A percentile compares a stretch with the other conserved stretches of the same genome.
Evolutionary conservation across 2,113 vertebrate genomes (phyloP).

Genomic region (Psittacula cyanocephala): DNA sequence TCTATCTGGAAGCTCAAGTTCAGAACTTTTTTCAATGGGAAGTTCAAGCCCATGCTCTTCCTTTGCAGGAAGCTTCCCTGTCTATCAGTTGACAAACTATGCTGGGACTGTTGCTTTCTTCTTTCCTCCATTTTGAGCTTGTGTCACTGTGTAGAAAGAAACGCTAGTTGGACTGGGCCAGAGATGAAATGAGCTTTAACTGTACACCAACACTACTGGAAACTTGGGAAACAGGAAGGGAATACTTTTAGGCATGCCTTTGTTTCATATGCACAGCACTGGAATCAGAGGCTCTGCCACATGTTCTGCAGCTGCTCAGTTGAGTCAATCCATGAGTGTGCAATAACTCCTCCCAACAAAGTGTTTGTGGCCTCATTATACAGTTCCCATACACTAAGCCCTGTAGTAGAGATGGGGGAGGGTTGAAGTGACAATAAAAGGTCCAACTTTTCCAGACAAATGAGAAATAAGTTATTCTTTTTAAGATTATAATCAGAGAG

Average conservation of each 20-base stretch:
- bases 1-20: neutral
- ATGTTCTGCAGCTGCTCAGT: neutral
- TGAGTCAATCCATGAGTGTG: fast-evolving
- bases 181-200: neutral
- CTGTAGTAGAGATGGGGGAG: neutral
- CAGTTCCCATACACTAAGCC: neutral
- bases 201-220: neutral
- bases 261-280: neutral
- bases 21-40: neutral
- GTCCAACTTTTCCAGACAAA: neutral
- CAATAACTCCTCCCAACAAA: neutral
- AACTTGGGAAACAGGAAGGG: neutral
- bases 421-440: neutral
- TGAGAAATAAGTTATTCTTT: neutral
- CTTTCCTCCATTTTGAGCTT: neutral
- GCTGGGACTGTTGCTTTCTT: neutral
- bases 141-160: neutral
- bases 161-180: neutral
- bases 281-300: neutral
- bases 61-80: neutral
- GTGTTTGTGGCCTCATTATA: neutral
- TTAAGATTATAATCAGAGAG: neutral
- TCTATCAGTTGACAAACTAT: neutral
- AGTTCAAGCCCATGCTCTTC: neutral
- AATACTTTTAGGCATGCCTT: neutral